Evolutionary conservation across 2,797 vertebrate species (phyloP).

Genomic region (Gallinago solitaria): DNA sequence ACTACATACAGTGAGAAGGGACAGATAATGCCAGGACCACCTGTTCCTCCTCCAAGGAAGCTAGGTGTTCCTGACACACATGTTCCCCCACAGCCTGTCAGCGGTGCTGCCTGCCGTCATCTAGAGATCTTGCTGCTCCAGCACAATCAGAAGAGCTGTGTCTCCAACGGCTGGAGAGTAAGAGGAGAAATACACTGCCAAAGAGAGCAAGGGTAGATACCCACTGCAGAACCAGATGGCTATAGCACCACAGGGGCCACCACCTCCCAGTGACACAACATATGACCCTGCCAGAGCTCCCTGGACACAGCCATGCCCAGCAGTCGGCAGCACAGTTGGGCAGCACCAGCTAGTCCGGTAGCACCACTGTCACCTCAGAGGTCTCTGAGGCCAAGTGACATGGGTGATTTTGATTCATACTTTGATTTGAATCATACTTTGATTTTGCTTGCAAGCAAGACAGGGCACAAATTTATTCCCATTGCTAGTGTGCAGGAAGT

Average conservation of each 20-base stretch:
- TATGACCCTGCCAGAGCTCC: neutral
- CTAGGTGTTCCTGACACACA: fast-evolving
- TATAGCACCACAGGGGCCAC: neutral
- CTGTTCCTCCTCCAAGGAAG: neutral
- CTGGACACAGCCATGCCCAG: neutral
- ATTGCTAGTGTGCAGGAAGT: neutral
- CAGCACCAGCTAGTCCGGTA: neutral
- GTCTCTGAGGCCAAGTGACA: neutral
- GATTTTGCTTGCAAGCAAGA: neutral
- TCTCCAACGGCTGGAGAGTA: neutral
- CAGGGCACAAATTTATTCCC: neutral
- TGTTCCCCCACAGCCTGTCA: neutral
- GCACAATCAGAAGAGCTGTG: neutral
- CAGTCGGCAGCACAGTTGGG: neutral
- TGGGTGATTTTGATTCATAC: no score
- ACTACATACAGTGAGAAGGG: neutral
- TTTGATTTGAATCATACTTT: fast-evolving
- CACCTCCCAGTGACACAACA: fast-evolving
- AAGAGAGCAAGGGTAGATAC: neutral
- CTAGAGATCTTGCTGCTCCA: neutral
- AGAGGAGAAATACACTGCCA: neutral
- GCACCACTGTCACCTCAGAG: neutral
- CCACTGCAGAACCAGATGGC: neutral
- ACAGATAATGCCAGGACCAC: neutral
- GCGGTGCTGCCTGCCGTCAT: neutral